Evolutionary conservation across 2,888 invertebrate genomes (phyloP), one percentile per base, ranked within the genome.

Genomic region (Carpatolechia fugitivella): DNA sequence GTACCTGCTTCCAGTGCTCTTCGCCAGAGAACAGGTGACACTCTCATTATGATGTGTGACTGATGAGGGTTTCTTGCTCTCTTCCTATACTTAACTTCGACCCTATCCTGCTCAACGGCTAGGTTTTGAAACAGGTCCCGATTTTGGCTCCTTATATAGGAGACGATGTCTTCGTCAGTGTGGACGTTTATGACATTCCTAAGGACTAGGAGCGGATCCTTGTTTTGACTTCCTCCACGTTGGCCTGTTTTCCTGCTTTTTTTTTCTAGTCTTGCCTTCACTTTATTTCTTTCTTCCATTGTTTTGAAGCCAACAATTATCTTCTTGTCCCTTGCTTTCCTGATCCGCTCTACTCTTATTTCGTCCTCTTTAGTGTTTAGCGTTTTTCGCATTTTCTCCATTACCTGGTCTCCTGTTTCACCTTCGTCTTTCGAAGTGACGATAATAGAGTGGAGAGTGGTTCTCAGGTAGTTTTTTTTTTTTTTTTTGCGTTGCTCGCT

Each of bases 311-410:
- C 30, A 11, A 54, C 6, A 14, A 54, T 38, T 2, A 54, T 38
- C 14, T 54, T 54, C 16, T 35, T 18, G 10, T 40, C 48, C 11
- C 29, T 47, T 14, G 54, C 46, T 14, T 53, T 53, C 13, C 53
- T 8, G 5, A 53, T 14, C n/a, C 13, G 46, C 0, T 53, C 53
- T 6, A 53, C 47, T 10, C 24, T 46, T 1, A 53, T 31, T 8
- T 46, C 20, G 0, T 36, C 10, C 10, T n/a, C 18, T 24, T 38
- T 53, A 1, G 48, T 48, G 18, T 54, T 11, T 8, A 54, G 40
- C 10, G 54, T 48, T 7, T 8, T 18, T 18, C 51, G 20, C 8
- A 51, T 36, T 20, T 20, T 46, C 3, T 40, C 13, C 1, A 49
- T 3, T 1, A 56, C 47, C 8, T 56, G 30, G 8, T 35, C 52